Evolutionary conservation across 2,797 vertebrate genomes (phyloP).

Genomic region (Clarias fuscus): DNA sequence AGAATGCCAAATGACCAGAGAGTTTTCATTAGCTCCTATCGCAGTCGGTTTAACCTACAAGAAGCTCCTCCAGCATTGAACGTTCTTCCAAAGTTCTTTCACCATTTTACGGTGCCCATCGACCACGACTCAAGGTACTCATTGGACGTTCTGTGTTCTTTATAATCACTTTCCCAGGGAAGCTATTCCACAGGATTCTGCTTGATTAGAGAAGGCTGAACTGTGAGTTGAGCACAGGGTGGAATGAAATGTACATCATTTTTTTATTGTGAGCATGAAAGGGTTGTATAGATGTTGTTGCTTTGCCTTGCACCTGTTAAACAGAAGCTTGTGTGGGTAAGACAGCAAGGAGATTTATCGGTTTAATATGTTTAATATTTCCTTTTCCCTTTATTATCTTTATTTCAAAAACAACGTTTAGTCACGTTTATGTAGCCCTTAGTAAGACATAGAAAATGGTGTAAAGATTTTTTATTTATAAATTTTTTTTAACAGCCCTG

Average conservation of each 20-base stretch:
- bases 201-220: conserved; percentile 30
- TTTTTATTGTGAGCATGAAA: conserved; percentile 11
- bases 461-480: no score
- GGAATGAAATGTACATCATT: not conserved
- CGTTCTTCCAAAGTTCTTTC: not conserved
- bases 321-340: not conserved
- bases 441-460: not conserved
- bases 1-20: not conserved
- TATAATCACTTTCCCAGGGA: conserved; percentile 10
- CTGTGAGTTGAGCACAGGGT: not conserved
- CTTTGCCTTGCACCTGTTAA: conserved; percentile 20
- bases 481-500: not conserved
- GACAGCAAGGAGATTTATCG: not conserved
- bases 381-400: not conserved
- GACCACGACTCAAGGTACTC: not conserved
- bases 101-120: not conserved
- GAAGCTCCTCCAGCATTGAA: not conserved
- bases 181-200: not conserved
- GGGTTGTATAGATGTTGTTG: not conserved
- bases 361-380: conserved; percentile 46
- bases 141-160: not conserved
- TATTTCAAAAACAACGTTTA: conserved; percentile 15
- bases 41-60: not conserved
- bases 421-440: conserved; percentile 28
- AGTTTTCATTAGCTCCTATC: conserved; percentile 3